Base-by-base conservation (phyloP, 35 echinoderm and acorn worm species). In the Apostichopus parvimensis region DNA sequence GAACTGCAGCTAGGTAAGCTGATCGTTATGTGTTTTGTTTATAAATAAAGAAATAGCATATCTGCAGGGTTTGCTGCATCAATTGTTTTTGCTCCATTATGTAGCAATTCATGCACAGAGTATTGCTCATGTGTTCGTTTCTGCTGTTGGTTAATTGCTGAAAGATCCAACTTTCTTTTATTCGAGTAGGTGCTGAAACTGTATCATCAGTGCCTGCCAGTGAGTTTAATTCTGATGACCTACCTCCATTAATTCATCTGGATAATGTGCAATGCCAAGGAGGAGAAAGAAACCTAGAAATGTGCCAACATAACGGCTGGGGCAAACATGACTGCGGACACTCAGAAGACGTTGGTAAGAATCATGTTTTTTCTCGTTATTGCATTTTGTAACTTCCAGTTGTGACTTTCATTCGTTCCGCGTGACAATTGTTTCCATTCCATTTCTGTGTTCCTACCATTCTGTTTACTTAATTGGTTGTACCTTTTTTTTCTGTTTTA, bases 271-370 rank as follows among this genome's bases (percentile, higher is more conserved):
- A 94, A 17, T 99, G 97, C 53, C 54, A 17, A 53, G 97, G 97
- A 10, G 60, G 53, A 54, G 97, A 99, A 53, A 83, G 68, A 34
- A 99, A 95, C 20, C 15, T 99, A 6, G 95, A 96, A 17, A 96
- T 95, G 56, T 99, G 97, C 79, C 64, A 54, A 18, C 81, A 94
- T 57, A n/a, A 55, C 18, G 57, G 81, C 15, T 99, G 97, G 97
- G 92, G 92, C 6, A 59, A 55, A 78, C 94, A 96, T 75, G 93
- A 91, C 78, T 96, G 95, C 56, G 97, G 92, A 20, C 97, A 99
- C 54, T 93, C 90, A 12, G 97, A 99, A 90, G 97, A 99, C 96
- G 95, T 95, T 68, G 97, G 97, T 99, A 90, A 79, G 89, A 9
- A 87, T 28, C 34, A 45, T 45, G 18, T 18, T 64, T 26, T 62